A percentile compares a stretch with the other conserved stretches of the same genome.
These are phyloP conservation scores for Mycogona germanica DNA, from an alignment of 2,888 invertebrate genomes.

Conservation along the genomic window DNA sequence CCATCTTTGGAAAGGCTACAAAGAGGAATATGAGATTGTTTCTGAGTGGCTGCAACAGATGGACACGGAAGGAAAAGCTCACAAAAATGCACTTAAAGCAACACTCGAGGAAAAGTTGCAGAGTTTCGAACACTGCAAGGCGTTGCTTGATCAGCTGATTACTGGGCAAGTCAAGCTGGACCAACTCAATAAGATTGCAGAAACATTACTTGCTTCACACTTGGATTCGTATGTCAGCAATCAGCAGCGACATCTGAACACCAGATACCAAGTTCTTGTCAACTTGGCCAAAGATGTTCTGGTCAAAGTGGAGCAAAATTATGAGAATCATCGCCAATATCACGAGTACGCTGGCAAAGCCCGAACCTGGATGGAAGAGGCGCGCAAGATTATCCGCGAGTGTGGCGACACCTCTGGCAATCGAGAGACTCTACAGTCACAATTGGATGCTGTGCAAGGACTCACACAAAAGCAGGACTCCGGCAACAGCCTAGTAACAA, in stretches of 20 bases:
- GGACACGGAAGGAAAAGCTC: constrained; percentile 78
- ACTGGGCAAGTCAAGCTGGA: constrained; percentile 73
- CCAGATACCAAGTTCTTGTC: constrained; percentile 54
- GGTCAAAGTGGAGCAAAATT: constrained; percentile 79
- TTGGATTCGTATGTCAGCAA: constrained; percentile 77
- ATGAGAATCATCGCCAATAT: constrained; percentile 71
- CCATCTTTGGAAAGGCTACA: constrained; percentile 70
- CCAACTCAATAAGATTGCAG: constrained; percentile 59
- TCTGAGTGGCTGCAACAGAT: constrained; percentile 89
- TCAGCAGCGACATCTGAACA: constrained; percentile 71
- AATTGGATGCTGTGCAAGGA: constrained; percentile 58
- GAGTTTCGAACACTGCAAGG: constrained; percentile 42
- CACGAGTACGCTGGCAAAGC: constrained; percentile 61
- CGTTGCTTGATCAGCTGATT: constrained; percentile 12
- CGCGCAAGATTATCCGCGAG: constrained; percentile 64
- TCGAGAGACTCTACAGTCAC: constrained; percentile 67
- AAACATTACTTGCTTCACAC: constrained; percentile 64
- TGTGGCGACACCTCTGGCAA: constrained; percentile 68
- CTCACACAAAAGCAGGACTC: constrained; percentile 67
- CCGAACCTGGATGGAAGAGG: constrained; percentile 73
- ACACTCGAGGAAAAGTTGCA: constrained; percentile 62
- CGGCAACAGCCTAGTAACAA: constrained; percentile 73
- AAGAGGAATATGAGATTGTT: constrained; percentile 80
- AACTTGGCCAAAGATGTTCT: constrained; percentile 50
- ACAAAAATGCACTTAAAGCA: constrained; percentile 67